Evolutionary conservation across 2,797 vertebrate species (phyloP), one percentile per base, ranked within the genome.

Genomic region (Sebastes melanostomus): DNA sequence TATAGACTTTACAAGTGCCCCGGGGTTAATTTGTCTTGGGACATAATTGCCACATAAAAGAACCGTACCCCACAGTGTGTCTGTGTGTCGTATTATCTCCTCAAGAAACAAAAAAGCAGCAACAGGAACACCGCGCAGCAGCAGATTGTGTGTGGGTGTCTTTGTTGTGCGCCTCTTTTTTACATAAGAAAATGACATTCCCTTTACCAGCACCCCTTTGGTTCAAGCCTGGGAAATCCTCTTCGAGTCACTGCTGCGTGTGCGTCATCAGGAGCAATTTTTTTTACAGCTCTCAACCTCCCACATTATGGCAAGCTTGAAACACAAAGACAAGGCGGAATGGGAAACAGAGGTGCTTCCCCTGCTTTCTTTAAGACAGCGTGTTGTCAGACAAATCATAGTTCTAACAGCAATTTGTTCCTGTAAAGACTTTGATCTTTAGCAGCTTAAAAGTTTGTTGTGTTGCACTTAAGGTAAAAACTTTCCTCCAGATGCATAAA

Each of bases 151-250:
- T 83, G 88, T 90, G 83, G 86, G 88, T 84, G 80, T 76, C 77
- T 78, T 85, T 79, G 75, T 85, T 67, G 30, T 38, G 16, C 66
- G 54, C 38, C 6, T 59, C 24, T 73, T 42, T 72, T 61, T 71
- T 56, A 78, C 72, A 81, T 78, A 83, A 83, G 68, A 75, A 82
- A 87, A 81, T 27, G 25, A 84, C 82, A 72, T 85, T 79, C 66
- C 83, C 76, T 85, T 85, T 16, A 72, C 75, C 62, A 69, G 67
- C 75, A 62, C 5, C 52, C 54, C 59, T 72, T 77, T 73, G 80
- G 71, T 88, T 86, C 60, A 58, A 80, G 82, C 72, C 75, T 75
- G 90, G 91, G 92, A 91, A 91, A 91, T 84, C 91, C 93, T 91
- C 81, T 29, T 78, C 63, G 72, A 78, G 88, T 85, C 87, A 38